Conservation (phyloP, 2,113 vertebrate species). For the Trachemys scripta region DNA sequence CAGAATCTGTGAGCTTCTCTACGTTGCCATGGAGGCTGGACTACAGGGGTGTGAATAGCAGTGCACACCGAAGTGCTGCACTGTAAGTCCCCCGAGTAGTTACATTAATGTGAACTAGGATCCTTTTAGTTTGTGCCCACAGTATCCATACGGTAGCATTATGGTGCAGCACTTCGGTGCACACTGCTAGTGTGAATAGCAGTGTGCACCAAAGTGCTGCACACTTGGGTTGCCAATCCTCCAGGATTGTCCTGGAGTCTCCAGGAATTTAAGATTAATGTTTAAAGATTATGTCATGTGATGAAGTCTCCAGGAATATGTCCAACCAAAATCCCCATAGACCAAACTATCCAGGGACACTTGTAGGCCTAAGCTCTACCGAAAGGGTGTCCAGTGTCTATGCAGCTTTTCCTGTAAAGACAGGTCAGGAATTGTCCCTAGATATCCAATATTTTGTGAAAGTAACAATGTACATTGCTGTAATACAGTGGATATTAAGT, state of each 20-base stretch:
- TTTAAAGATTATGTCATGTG: neutral
- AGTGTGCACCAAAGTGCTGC: too few relatives aligned
- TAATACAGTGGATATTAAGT: neutral
- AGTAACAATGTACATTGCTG: neutral
- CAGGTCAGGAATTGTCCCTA: neutral
- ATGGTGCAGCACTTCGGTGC: neutral
- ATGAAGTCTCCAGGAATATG: too few relatives aligned
- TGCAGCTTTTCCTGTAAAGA: neutral
- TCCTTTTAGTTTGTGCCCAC: too few relatives aligned
- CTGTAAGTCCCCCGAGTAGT: too few relatives aligned
- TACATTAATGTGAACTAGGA: too few relatives aligned
- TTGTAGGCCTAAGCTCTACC: neutral
- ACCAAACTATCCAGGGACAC: neutral
- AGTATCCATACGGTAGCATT: too few relatives aligned
- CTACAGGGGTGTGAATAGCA: neutral
- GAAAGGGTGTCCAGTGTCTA: neutral
- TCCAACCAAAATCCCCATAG: too few relatives aligned
- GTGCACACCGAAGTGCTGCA: too few relatives aligned
- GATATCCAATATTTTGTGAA: neutral
- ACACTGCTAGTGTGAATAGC: neutral
- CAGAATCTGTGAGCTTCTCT: neutral
- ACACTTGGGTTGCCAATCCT: neutral
- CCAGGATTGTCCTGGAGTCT: neutral
- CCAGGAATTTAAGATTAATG: neutral
- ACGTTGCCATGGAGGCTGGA: too few relatives aligned